A percentile compares a stretch with the other conserved stretches of the same genome.
These are phyloP conservation scores for Leucoraja ocellata DNA, from an alignment of 2,797 vertebrate genomes.

Conservation along the genomic window DNA sequence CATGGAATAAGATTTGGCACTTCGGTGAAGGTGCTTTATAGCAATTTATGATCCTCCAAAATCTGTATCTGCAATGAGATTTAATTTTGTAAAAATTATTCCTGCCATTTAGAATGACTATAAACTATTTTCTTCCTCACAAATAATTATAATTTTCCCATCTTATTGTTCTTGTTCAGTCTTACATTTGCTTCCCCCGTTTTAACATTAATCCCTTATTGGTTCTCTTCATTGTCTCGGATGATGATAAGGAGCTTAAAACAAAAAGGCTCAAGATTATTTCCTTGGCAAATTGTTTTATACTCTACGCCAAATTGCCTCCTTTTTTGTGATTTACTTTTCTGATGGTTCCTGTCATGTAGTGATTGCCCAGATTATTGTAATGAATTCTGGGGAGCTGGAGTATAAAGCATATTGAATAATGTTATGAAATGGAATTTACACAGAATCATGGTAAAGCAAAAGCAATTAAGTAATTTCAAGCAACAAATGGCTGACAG, in stretches of 20 bases:
- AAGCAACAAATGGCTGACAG: background rate
- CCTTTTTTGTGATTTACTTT: background rate
- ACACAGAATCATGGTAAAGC: background rate
- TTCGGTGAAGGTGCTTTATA: slow-evolving; percentile 31
- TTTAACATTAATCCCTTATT: background rate
- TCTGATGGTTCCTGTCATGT: background rate
- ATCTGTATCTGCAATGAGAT: slow-evolving; percentile 30
- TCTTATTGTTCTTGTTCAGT: background rate
- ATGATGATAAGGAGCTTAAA: background rate
- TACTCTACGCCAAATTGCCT: too few species aligned
- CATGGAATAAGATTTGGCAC: slow-evolving; percentile 28
- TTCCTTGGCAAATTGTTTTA: background rate
- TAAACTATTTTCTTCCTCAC: background rate
- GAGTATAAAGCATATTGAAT: background rate
- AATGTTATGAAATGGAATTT: background rate
- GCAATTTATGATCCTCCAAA: slow-evolving; percentile 29
- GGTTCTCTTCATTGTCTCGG: background rate
- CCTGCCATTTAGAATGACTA: background rate
- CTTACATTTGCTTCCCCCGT: background rate
- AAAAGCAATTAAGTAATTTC: background rate
- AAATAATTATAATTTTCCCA: background rate
- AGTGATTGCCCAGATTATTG: background rate
- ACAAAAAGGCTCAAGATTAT: background rate
- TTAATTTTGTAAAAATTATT: slow-evolving; percentile 17
- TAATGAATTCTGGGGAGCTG: background rate